Base-by-base conservation (phyloP, 2,888 invertebrate genomes). In the Ischnura elegans region DNA sequence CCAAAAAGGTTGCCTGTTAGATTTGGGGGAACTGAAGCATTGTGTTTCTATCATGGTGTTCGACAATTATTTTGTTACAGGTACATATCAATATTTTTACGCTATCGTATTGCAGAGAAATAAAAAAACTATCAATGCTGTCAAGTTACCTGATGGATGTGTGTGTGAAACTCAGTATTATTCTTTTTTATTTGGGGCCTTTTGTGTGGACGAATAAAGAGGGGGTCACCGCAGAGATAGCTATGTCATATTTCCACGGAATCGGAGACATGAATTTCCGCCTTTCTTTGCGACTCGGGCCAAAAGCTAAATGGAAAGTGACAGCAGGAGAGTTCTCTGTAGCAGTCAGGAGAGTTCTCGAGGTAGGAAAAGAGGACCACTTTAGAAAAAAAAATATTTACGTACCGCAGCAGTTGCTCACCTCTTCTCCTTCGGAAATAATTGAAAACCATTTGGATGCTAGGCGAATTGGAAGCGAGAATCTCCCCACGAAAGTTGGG, bases 371-470 rank as follows among this genome's bases (percentile, higher is more conserved):
- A 76, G 76, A 36, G 76, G 76, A 29, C 76, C 76, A 76, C 76
- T 36, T 76, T 36, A 36, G 29, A 36, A 36, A 36, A 76, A n/a
- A 76, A 76, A 76, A 76, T 36, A 51, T 19, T 51, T 19, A 51
- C 16, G 19, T 51, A 19, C 16, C 16, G 13, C 47, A 29, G 66
- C 29, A 29, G 66, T 4, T 29, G 6, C 6, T 66, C 21, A 29
- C 76, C 76, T 36, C 76, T 29, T 76, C 36, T 36, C 76, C 76
- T 25, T 76, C 25, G 76, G 76, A 76, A 76, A 76, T 76, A 76
- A 76, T 76, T 76, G 76, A 36, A 76, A 76, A 76, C 36, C 2
- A 36, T 76, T 76, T 29, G 76, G 6, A 36, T 36, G 5, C 76
- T 76, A 3, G 29, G 76, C 29, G 76, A 36, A 76, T 76, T 36